A percentile compares a stretch with the other conserved stretches of the same genome.
Conservation (phyloP, 2,113 vertebrate genomes). For the Symphodus melops region DNA sequence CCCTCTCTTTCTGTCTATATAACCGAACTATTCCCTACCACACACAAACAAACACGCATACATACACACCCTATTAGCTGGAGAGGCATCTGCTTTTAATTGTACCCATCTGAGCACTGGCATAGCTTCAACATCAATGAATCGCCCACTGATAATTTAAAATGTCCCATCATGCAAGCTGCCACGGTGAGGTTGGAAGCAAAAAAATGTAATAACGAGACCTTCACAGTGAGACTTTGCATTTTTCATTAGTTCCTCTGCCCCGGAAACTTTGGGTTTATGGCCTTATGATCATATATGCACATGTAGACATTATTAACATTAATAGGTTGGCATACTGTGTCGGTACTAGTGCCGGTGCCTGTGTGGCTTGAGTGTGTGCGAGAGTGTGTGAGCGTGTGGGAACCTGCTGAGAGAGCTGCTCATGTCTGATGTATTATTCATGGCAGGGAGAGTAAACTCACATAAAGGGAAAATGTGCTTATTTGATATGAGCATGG, state of each 20-base stretch:
- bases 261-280: slow-evolving; percentile 21
- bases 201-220: slow-evolving; percentile 12
- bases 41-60: slow-evolving; percentile 17
- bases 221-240: slow-evolving; percentile 25
- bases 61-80: slow-evolving; percentile 53
- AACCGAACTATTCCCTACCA: slow-evolving; percentile 17
- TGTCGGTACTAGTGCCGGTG: slow-evolving; percentile 14
- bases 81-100: slow-evolving; percentile 78
- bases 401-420: slow-evolving; percentile 43
- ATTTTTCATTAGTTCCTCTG: slow-evolving; percentile 50
- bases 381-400: slow-evolving; percentile 28
- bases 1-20: slow-evolving; percentile 6
- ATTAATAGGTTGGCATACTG: slow-evolving; percentile 30
- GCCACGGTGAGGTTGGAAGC: slow-evolving; percentile 9
- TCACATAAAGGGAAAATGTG: slow-evolving; percentile 48
- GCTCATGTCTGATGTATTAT: slow-evolving; percentile 67
- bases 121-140: slow-evolving; percentile 38
- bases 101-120: slow-evolving; percentile 70
- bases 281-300: slow-evolving; percentile 36
- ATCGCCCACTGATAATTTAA: slow-evolving; percentile 64
- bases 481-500: slow-evolving; percentile 51
- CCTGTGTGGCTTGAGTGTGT: slow-evolving; percentile 3
- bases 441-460: slow-evolving; percentile 63
- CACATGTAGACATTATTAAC: slow-evolving; percentile 47
- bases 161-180: slow-evolving; percentile 42